phyloP scores from a whole-genome alignment of 2,888 invertebrate genomes.

The Leptinotarsa tumamoca region DNA sequence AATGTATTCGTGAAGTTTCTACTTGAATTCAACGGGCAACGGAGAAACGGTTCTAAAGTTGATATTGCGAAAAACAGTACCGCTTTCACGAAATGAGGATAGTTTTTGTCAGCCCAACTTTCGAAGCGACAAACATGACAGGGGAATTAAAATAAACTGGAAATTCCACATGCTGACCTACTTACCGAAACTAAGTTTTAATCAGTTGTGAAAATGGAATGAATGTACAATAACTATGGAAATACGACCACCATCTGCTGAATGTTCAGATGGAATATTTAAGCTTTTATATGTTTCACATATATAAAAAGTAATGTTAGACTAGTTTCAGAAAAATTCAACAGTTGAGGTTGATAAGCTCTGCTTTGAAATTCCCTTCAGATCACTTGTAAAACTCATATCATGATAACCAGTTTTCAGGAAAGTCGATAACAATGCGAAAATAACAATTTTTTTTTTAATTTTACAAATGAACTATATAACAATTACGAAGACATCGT shows the following conservation, averaged over 20 bases:
- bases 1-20: too few relatives aligned
- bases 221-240: constrained; percentile 17
- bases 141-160: constrained; percentile 8
- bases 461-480: too few relatives aligned
- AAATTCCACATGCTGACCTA: constrained; percentile 4
- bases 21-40: too few relatives aligned
- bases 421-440: too few relatives aligned
- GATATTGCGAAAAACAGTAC: background rate
- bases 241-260: background rate
- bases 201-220: constrained; percentile 22
- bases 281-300: background rate
- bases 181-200: constrained; percentile 21
- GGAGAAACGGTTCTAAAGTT: background rate
- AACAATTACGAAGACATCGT: too few relatives aligned
- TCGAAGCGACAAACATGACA: background rate
- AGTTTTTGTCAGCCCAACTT: background rate
- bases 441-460: too few relatives aligned
- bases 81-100: background rate
- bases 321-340: too few relatives aligned
- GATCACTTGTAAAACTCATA: too few relatives aligned
- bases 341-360: too few relatives aligned
- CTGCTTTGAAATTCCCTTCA: too few relatives aligned
- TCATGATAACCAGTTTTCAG: too few relatives aligned
- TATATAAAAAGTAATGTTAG: too few relatives aligned
- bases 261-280: constrained; percentile 2